A percentile compares a stretch with the other conserved stretches of the same genome.
phyloP scores from a whole-genome alignment of 2,888 invertebrate genomes.

The Platypus cylindrus region DNA sequence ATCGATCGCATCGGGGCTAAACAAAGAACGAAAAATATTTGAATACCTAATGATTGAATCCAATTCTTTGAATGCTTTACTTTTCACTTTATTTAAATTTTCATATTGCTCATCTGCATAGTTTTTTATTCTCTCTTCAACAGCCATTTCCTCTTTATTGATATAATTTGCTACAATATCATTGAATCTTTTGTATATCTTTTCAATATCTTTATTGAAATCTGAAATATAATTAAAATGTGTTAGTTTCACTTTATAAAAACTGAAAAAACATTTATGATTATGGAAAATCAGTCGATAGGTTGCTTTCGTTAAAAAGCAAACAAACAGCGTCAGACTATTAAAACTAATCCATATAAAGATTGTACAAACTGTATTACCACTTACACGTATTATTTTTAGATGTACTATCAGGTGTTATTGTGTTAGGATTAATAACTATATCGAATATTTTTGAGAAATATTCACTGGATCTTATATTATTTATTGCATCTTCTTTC shows the following conservation, averaged over 20 bases:
- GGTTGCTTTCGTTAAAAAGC: slow-evolving; percentile 4
- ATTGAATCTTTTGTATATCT: slow-evolving; percentile 47
- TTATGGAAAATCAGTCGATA: too few species aligned
- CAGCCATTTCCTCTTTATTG: slow-evolving; percentile 53
- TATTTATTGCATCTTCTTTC: slow-evolving; percentile 37
- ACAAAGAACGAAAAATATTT: too few species aligned
- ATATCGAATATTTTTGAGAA: slow-evolving; percentile 41
- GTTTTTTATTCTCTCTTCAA: slow-evolving; percentile 63
- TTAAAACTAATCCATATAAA: not conserved
- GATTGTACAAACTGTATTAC: not conserved
- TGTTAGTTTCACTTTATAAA: not conserved
- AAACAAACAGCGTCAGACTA: slow-evolving; percentile 3
- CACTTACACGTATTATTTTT: slow-evolving; percentile 20
- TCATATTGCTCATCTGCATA: slow-evolving; percentile 62
- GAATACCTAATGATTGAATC: slow-evolving; percentile 38
- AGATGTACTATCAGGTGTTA: slow-evolving; percentile 11
- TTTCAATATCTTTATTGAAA: slow-evolving; percentile 39
- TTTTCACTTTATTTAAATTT: slow-evolving; percentile 56
- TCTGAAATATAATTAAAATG: slow-evolving; percentile 24
- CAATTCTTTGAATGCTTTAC: slow-evolving; percentile 60
- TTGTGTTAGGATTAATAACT: slow-evolving; percentile 18
- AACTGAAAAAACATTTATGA: too few species aligned
- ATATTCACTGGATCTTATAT: slow-evolving; percentile 47
- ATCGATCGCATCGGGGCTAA: too few species aligned
- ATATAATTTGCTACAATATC: slow-evolving; percentile 56